Evolutionary conservation across 2,797 vertebrate genomes (phyloP), one percentile per base, ranked within the genome.

Genomic region (Denticeps clupeoides): DNA sequence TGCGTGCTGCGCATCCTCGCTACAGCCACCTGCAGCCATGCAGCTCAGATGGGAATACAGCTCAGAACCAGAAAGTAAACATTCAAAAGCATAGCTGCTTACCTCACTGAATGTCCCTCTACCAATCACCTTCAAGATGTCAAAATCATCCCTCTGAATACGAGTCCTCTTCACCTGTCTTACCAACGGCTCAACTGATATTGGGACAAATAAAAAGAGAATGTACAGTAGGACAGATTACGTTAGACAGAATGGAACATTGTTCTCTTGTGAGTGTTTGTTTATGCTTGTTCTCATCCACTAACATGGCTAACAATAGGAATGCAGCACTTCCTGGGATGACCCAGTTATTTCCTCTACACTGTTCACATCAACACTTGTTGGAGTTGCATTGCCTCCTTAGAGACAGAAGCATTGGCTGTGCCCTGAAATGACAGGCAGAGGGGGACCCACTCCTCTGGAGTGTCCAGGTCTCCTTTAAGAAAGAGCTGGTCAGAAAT

Each of bases 61-160:
- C 15, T 16, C n/a, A 15, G 26, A 25, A 18, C 26, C 2, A 5
- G 27, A 13, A 22, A 31, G 16, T 5, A 2, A 15, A 4, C 9
- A 16, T 12, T 28, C 7, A 2, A 29, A 2, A 18, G 25, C 18
- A 19, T 15, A 2, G 28, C 26, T n/a, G n/a, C n/a, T n/a, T 49
- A 84, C 83, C 81, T 82, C 82, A 40, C 81, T 83, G 54, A 82
- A 84, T 1, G 87, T 86, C n/a, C 89, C 89, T 16, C 87, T 76
- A 16, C 88, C 88, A 18, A 91, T 89, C 70, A 91, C 88, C 68
- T 89, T 89, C 44, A 91, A 60, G 60, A 91, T 86, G 55, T 88
- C 80, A 51, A 91, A 91, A 65, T 91, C 88, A 1, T 85, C 80
- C 42, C 87, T 82, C 52, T 82, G 85, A 52, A 91, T 77, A n/a